Percentiles rank a stretch among this genome's conserved stretches.
Evolutionary conservation across 2,113 vertebrate genomes (phyloP).

Genomic region (Prinia subflava): DNA sequence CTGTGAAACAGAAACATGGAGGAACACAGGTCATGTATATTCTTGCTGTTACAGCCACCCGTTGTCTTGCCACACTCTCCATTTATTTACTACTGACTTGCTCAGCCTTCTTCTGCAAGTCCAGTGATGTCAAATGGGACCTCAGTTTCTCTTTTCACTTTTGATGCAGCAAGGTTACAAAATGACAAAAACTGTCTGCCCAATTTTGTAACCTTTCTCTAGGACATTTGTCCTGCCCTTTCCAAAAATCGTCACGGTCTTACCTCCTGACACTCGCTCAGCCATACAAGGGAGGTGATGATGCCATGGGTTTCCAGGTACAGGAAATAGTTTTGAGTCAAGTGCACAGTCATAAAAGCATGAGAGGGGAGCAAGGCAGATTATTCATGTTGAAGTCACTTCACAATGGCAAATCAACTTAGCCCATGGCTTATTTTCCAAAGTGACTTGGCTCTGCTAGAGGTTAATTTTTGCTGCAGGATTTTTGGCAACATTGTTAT

Average conservation of each 20-base stretch:
- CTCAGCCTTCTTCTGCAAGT: not conserved
- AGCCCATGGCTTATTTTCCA: not conserved
- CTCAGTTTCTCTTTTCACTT: not conserved
- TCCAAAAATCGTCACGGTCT: not conserved
- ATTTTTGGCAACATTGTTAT: not conserved
- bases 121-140: not conserved
- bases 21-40: not conserved
- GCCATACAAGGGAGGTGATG: not conserved
- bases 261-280: accelerated
- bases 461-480: conserved; percentile 17
- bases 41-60: not conserved
- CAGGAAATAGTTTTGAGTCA: not conserved
- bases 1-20: not conserved
- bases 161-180: not conserved
- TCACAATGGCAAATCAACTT: not conserved
- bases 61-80: not conserved
- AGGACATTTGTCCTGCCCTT: not conserved
- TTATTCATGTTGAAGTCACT: not conserved
- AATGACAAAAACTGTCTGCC: not conserved
- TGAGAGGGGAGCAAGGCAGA: not conserved
- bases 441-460: not conserved
- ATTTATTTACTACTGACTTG: not conserved
- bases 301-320: not conserved
- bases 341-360: not conserved
- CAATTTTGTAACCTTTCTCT: not conserved